These are phyloP conservation scores for Microcebus murinus DNA, from an alignment of 2,113 vertebrate species.

Conservation along the genomic window DNA sequence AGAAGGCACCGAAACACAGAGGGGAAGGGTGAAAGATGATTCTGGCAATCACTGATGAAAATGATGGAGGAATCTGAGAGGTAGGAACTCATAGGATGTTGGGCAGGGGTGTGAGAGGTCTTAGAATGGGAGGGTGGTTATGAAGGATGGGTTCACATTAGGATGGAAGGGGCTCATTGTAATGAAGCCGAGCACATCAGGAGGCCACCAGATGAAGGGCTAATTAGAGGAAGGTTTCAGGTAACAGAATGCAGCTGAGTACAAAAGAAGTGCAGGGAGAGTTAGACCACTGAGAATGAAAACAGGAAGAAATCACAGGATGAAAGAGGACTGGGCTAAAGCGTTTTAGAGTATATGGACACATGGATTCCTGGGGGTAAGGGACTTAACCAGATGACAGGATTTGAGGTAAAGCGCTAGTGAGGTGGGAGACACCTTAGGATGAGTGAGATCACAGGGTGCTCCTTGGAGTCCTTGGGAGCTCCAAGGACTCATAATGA, in stretches of 20 bases:
- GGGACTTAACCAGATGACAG: background rate
- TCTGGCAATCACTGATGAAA: background rate
- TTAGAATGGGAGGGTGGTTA: background rate
- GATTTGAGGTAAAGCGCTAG: background rate
- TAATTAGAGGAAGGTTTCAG: background rate
- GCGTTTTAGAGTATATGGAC: background rate
- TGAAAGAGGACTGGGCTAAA: background rate
- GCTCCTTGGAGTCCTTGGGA: background rate
- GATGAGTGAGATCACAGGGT: background rate
- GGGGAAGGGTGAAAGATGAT: background rate
- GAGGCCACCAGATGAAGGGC: background rate
- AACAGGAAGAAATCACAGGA: background rate
- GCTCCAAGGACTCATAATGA: background rate
- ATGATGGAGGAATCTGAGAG: background rate
- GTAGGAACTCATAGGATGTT: background rate
- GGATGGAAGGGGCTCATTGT: background rate
- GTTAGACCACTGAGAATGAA: background rate
- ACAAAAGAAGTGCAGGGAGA: background rate
- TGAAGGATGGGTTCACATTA: background rate
- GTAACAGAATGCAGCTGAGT: background rate
- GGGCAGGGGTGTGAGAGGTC: background rate
- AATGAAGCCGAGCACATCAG: background rate
- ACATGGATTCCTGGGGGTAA: background rate
- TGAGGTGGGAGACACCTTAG: background rate
- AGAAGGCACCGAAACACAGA: background rate